These are phyloP conservation scores for Eupithecia vulgata DNA, from an alignment of 2,888 invertebrate genomes.

Conservation along the genomic window DNA sequence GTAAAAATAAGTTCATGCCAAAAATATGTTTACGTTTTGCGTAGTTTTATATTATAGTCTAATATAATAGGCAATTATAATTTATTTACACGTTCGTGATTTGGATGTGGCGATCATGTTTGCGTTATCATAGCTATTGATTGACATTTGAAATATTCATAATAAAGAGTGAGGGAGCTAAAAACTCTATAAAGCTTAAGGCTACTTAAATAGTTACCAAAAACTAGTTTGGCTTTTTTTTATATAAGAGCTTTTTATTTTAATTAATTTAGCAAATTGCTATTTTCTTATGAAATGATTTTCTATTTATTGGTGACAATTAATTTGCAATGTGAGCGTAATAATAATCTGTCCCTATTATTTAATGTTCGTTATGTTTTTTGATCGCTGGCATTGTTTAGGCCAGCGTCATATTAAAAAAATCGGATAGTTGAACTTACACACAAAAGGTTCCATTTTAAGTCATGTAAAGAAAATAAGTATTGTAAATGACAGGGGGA, in stretches of 20 bases:
- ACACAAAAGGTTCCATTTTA: not conserved
- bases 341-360: not conserved
- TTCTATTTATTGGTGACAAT: not conserved
- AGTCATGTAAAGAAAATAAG: not conserved
- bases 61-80: conserved; percentile 10
- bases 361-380: too few species aligned
- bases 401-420: not conserved
- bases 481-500: too few species aligned
- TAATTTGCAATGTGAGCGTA: not conserved
- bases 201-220: conserved; percentile 50
- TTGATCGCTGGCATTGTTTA: not conserved
- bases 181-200: conserved; percentile 17
- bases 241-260: not conserved
- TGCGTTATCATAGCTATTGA: not conserved
- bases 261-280: not conserved
- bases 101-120: not conserved
- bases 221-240: conserved; percentile 44
- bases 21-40: conserved; percentile 40
- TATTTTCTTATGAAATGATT: not conserved
- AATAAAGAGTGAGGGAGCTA: conserved; percentile 18
- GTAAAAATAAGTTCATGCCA: conserved; percentile 23
- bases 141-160: not conserved
- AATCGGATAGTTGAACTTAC: not conserved
- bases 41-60: conserved; percentile 20
- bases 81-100: not conserved